These are phyloP conservation scores for Entelurus aequoreus DNA, from an alignment of 2,113 vertebrate species.

Conservation along the genomic window DNA sequence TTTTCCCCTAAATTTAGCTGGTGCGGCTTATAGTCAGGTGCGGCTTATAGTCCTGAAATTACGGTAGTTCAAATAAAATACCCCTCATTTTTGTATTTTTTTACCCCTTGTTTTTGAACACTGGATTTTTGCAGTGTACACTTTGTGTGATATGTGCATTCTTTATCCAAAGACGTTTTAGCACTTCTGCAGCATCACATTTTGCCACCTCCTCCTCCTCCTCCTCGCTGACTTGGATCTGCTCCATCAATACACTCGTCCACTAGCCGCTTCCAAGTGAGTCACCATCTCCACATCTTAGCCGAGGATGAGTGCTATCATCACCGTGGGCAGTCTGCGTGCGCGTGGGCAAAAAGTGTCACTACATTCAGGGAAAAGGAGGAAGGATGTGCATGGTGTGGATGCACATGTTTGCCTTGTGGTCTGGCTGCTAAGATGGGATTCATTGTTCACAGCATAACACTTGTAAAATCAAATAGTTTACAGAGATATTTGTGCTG, in stretches of 20 bases:
- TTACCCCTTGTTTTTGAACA: too few species aligned
- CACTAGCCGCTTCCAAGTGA: conserved; percentile 44
- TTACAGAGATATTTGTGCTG: neutral
- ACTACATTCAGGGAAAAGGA: conserved; percentile 15
- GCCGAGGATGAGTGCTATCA: conserved; percentile 30
- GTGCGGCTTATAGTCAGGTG: too few species aligned
- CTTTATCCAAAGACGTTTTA: conserved; percentile 19
- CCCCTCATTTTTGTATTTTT: too few species aligned
- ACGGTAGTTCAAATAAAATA: too few species aligned
- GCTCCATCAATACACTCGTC: conserved; percentile 34
- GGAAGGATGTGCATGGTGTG: conserved; percentile 18
- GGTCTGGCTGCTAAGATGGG: conserved; percentile 1
- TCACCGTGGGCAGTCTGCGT: conserved; percentile 41
- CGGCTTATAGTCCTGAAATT: too few species aligned
- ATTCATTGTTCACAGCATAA: conserved; percentile 12
- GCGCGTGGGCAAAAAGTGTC: conserved; percentile 44
- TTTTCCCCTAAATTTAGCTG: too few species aligned
- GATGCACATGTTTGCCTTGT: conserved; percentile 17
- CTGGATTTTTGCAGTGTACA: neutral
- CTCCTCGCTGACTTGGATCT: conserved; percentile 20
- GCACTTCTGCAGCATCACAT: conserved; percentile 12
- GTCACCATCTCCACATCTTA: conserved; percentile 44
- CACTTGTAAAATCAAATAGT: neutral
- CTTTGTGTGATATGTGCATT: conserved; percentile 4
- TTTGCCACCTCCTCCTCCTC: conserved; percentile 24